Evolutionary conservation across 2,797 vertebrate species (phyloP), one percentile per base, ranked within the genome.

Genomic region (Sebastes oblongus): DNA sequence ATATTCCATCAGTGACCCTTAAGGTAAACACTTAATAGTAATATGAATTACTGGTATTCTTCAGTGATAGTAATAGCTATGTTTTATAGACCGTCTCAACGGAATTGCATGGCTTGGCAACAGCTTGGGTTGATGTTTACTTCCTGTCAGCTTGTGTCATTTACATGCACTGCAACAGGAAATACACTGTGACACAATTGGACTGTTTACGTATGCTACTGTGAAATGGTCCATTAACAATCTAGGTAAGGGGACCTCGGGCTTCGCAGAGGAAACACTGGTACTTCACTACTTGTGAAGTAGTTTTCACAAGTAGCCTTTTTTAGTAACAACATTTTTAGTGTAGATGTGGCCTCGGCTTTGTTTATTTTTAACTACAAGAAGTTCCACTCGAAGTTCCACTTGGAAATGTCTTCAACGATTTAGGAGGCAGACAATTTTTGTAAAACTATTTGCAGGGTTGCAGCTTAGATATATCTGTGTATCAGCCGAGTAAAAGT

Each of bases 371-470:
- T 34, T 9, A 65, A 65, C 7, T 39, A 39, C 34, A 65, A 18
- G 62, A 25, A 66, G 22, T 16, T 46, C 42, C 16, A 46, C 42
- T 46, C 16, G 12, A 9, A 20, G n/a, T 25, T 78, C 22, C 11
- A 29, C 68, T 60, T 62, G 32, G 75, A 27, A 82, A 82, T 27
- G 34, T 60, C 42, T 71, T 58, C 12, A 58, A 67, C 65, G 36
- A 67, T 80, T 80, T 59, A 55, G 11, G 27, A 18, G n/a, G 59
- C 30, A 24, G 68, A 34, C n/a, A 39, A 10, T 79, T 78, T 80
- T 55, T 81, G 16, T 46, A 8, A 78, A 82, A 85, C 46, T 83
- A 83, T 86, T 81, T 85, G 78, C 86, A 75, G 50, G 32, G 72
- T 75, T 72, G 82, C 84, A 84, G 61, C 34, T 77, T 42, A 76